A percentile compares a stretch with the other conserved stretches of the same genome.
Evolutionary conservation across 1,140 invertebrate species (phyloP).

Genomic region (Phymorhynchus buccinoides): DNA sequence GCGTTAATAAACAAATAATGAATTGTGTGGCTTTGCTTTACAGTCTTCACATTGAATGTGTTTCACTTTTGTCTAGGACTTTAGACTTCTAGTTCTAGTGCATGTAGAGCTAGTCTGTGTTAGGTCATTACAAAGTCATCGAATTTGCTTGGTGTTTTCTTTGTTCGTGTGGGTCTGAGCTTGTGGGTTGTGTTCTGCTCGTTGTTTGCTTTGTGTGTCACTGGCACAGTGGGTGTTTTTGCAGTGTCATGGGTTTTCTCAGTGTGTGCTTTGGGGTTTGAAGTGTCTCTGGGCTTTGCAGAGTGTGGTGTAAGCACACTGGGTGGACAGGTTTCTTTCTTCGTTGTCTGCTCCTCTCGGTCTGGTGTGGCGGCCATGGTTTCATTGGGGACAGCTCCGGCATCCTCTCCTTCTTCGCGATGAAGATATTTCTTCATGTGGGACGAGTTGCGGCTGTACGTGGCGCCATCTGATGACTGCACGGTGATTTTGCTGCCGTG

Average conservation of each 20-base stretch:
- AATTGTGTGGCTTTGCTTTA: too few relatives aligned
- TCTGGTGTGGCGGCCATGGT: not conserved
- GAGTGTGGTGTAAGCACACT: not conserved
- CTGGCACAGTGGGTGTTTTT: not conserved
- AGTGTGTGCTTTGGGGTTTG: too few relatives aligned
- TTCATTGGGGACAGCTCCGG: not conserved
- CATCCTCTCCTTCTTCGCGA: not conserved
- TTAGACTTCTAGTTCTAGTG: too few relatives aligned
- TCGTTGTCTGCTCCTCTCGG: not conserved
- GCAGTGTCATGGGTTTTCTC: too few relatives aligned
- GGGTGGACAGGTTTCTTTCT: not conserved
- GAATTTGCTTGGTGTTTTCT: not conserved
- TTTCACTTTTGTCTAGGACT: too few relatives aligned
- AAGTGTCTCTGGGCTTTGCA: not conserved
- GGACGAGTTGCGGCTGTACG: constrained; percentile 12
- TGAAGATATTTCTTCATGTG: constrained; percentile 20
- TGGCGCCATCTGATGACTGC: not conserved
- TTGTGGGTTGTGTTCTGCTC: not conserved
- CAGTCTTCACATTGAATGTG: too few relatives aligned
- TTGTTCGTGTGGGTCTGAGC: not conserved
- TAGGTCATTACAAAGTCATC: not conserved
- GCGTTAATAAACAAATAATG: too few relatives aligned
- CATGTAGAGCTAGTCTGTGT: too few relatives aligned
- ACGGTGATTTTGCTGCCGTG: constrained; percentile 17
- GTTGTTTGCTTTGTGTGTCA: not conserved